Evolutionary conservation across 2,797 vertebrate species (phyloP), one percentile per base, ranked within the genome.

Genomic region (Eospalax fontanierii): DNA sequence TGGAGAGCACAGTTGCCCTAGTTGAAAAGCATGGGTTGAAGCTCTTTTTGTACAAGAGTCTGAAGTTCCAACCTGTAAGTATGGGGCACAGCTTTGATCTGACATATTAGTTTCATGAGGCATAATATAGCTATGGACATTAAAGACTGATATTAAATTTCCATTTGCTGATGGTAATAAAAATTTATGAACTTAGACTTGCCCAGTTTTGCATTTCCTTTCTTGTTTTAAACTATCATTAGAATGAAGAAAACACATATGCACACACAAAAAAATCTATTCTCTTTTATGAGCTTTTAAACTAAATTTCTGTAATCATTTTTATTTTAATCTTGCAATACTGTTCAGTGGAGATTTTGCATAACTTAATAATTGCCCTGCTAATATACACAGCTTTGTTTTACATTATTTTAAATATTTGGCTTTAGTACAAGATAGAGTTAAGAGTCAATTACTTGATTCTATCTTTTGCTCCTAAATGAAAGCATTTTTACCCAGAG

Each of bases 111-210:
- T 95, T 95, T 95, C 79, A 82, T 11, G 57, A 75, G 91, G 1
- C 73, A 71, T 54, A 40, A 24, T 81, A 19, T 87, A 83, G 24
- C 46, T 90, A 65, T 1, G 4, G 26, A 59, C 57, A 89, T 82
- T 81, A 94, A 88, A 94, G 35, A 38, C 66, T 79, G 57, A 65
- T 96, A 90, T 88, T 71, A 89, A 85, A 70, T 96, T 92, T 88
- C 90, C 54, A 71, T 83, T 89, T 89, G 81, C 65, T 85, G 71
- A 87, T 35, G 76, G 63, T 35, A 95, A 66, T 94, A 93, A 95
- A 97, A 93, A 71, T 75, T 90, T 89, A 95, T 57, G 83, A 81
- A 95, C 70, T 94, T 83, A 73, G 50, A 80, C 40, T 87, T 79
- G 57, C 59, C 82, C 43, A 59, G 21, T 91, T 84, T 96, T 93